Base-by-base conservation (phyloP, 1,140 invertebrate genomes). In the Drosophila lacertosa region DNA sequence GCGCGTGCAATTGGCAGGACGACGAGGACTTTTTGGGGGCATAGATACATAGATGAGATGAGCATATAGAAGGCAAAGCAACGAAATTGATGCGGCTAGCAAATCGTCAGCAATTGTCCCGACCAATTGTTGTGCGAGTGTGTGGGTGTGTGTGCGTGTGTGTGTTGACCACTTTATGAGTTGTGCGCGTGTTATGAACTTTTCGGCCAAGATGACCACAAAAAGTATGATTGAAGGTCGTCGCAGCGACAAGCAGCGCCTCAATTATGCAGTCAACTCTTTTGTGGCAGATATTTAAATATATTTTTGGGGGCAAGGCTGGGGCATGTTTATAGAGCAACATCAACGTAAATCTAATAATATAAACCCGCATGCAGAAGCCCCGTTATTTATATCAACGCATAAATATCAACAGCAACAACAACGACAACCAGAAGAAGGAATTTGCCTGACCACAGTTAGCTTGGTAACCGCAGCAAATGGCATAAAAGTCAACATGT, bases 401-500 rank as follows among this genome's bases (percentile, higher is more conserved):
- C 82, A 88, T 86, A 88, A 86, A 86, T 86, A 88, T 77, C 77
- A 67, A 69, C 65, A 79, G 32, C 74, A 69, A 47, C 42, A 64
- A 16, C 59, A 40, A 20, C 44, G 51, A 4, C 58, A 50, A 18
- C 33, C 44, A 13, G 37, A 44, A 22, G 26, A 53, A 2, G 20
- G 24, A 45, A 59, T 47, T 47, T 62, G 62, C 29, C 82, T 77
- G 77, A 82, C 77, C 82, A 86, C 77, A 86, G 82, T 72, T 66
- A 73, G 76, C 77, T 88, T 88, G 82, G 82, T 55, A 73, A 71
- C 82, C 82, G 83, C 82, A 86, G 63, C 65, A 78, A 88, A 76
- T 78, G 82, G 82, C 82, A 88, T 88, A 89, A 88, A 88, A 88
- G 82, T 88, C 83, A 88, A 78, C 77, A 88, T 88, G 82, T 57